These are phyloP conservation scores for Nematopogon swammerdamellus DNA, from an alignment of 2,888 invertebrate species.

Conservation along the genomic window DNA sequence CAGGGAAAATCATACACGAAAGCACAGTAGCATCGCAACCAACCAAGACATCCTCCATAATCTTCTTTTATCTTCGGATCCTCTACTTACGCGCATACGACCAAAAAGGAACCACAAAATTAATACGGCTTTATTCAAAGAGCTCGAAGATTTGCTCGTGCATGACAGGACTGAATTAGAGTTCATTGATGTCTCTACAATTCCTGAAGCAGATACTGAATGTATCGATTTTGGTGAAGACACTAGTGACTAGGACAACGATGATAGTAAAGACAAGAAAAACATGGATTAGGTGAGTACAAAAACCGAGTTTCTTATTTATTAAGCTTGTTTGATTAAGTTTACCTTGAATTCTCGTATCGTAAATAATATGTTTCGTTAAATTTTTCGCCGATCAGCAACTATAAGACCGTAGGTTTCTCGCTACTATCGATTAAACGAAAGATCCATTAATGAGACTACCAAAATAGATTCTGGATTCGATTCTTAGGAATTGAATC, in stretches of 20 bases:
- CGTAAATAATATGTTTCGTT: too few relatives aligned
- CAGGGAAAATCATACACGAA: conserved; percentile 7
- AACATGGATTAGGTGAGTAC: too few relatives aligned
- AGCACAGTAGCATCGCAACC: conserved; percentile 6
- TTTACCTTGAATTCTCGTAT: too few relatives aligned
- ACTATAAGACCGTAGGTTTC: too few relatives aligned
- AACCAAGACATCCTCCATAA: not conserved
- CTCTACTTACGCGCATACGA: not conserved
- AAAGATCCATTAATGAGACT: too few relatives aligned
- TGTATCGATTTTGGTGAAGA: not conserved
- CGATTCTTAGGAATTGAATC: too few relatives aligned
- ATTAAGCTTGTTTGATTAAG: too few relatives aligned
- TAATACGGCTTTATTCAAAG: not conserved
- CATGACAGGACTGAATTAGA: not conserved
- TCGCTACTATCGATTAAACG: too few relatives aligned
- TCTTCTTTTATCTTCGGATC: not conserved
- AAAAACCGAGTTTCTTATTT: too few relatives aligned
- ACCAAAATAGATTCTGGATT: too few relatives aligned
- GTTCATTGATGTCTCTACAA: not conserved
- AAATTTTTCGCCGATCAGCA: too few relatives aligned
- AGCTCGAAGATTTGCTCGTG: not conserved
- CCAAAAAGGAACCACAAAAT: not conserved
- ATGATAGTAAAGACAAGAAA: too few relatives aligned
- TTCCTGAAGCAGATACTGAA: not conserved
- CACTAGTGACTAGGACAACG: not conserved